These are phyloP conservation scores for Plebejus anna DNA, from an alignment of 2,888 invertebrate species.

Conservation along the genomic window DNA sequence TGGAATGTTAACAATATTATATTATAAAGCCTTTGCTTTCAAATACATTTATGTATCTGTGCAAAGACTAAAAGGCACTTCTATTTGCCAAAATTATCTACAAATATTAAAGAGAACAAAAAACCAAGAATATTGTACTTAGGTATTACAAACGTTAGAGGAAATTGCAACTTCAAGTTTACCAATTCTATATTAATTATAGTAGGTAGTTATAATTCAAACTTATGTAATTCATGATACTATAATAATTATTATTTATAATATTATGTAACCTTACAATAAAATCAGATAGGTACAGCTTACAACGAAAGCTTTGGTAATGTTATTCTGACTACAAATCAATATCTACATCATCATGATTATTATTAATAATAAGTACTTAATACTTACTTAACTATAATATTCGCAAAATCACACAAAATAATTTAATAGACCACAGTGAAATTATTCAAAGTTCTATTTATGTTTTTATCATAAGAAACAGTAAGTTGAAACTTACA, in stretches of 20 bases:
- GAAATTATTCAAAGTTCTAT: neutral
- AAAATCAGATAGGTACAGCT: neutral
- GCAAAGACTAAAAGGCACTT: neutral
- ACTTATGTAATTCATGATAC: too few relatives aligned
- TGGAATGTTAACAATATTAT: neutral
- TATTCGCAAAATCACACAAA: conserved; percentile 8
- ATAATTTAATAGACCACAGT: neutral
- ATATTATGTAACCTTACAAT: neutral
- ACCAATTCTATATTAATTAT: neutral
- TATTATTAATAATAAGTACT: neutral
- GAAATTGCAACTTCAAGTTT: neutral
- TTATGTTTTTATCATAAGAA: neutral
- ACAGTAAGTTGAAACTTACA: neutral
- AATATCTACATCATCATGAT: neutral
- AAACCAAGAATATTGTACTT: too few relatives aligned
- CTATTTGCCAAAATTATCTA: neutral
- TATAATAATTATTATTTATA: neutral
- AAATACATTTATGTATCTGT: neutral
- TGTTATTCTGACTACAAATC: conserved; percentile 10
- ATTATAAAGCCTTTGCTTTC: too few relatives aligned
- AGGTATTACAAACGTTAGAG: neutral
- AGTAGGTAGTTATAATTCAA: neutral
- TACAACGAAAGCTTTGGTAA: conserved; percentile 27
- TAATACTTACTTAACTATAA: neutral
- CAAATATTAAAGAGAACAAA: too few relatives aligned